These are phyloP conservation scores for Semnornis frantzii DNA, from an alignment of 2,113 vertebrate genomes.

Conservation along the genomic window DNA sequence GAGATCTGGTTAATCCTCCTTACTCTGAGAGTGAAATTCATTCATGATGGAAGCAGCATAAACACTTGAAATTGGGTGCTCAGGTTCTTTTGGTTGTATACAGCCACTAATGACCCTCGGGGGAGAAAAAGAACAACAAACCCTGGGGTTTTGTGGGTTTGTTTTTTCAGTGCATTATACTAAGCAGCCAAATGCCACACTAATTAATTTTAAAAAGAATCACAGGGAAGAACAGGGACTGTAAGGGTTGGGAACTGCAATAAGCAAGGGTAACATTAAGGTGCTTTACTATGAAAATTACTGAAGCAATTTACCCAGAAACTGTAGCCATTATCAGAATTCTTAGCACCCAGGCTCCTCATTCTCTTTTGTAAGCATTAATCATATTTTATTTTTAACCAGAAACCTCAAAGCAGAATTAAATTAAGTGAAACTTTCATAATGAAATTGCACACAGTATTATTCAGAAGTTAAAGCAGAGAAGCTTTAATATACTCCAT, in stretches of 20 bases:
- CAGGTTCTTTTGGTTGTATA: not conserved
- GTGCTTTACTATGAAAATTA: conserved; percentile 41
- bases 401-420: conserved; percentile 56
- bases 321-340: conserved; percentile 43
- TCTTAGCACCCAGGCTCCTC: conserved; percentile 15
- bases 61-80: not conserved
- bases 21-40: not conserved
- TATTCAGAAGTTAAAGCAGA: conserved; percentile 53
- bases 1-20: not conserved
- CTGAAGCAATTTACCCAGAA: conserved; percentile 36
- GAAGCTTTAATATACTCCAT: conserved; percentile 62
- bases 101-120: not conserved
- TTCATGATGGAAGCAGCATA: not conserved
- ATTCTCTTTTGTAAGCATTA: conserved; percentile 58
- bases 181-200: not conserved
- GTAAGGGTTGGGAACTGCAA: not conserved
- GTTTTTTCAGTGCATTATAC: not conserved
- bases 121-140: not conserved
- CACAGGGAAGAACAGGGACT: not conserved
- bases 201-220: conserved; percentile 25
- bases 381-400: conserved; percentile 69
- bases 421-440: conserved; percentile 71
- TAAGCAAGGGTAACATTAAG: conserved; percentile 6
- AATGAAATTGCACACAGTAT: conserved; percentile 43
- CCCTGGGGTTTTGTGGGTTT: too few relatives aligned